Evolutionary conservation across 2,797 vertebrate genomes (phyloP).

Genomic region (Acrossocheilus fasciatus): DNA sequence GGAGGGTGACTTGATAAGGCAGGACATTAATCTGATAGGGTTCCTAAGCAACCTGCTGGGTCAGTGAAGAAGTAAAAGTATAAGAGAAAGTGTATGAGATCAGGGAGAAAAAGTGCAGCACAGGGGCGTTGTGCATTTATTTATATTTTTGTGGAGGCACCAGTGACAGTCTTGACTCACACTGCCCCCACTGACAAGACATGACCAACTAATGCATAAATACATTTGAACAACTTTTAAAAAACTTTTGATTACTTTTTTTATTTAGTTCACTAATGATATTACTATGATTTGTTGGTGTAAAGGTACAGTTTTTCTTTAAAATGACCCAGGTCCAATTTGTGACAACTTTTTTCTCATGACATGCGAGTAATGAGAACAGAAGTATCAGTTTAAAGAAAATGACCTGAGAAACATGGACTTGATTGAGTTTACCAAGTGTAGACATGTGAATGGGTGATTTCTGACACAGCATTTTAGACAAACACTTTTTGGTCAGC

Average conservation of each 20-base stretch:
- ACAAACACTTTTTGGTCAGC: too few relatives aligned
- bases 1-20: slow-evolving; percentile 79
- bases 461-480: neutral
- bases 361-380: neutral
- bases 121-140: neutral
- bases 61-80: slow-evolving; percentile 58
- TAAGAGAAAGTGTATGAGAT: slow-evolving; percentile 60
- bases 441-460: too few relatives aligned
- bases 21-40: slow-evolving; percentile 75
- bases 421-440: neutral
- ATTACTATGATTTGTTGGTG: neutral
- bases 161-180: neutral
- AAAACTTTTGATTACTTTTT: neutral
- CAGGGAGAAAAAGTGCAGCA: slow-evolving; percentile 17
- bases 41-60: slow-evolving; percentile 77
- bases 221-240: neutral
- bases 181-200: neutral
- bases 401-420: neutral
- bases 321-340: neutral
- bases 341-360: neutral
- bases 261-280: neutral
- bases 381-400: neutral
- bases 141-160: neutral
- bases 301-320: neutral
- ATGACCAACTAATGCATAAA: neutral